Evolutionary conservation across 2,888 invertebrate species (phyloP).

Genomic region (Pristionchus exspectatus): DNA sequence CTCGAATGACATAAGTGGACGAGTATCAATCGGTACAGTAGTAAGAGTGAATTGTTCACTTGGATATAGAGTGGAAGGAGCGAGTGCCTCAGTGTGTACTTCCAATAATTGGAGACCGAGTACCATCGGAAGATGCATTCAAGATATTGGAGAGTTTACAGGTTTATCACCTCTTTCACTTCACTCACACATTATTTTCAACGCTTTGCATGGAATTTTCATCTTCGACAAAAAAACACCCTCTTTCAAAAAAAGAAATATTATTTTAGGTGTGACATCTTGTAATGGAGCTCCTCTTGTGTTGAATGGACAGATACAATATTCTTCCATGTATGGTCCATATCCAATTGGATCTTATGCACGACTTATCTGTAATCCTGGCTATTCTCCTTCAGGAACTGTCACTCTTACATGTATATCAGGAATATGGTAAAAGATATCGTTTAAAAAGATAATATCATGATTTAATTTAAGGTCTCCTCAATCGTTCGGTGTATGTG

Average conservation of each 20-base stretch:
- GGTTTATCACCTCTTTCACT: not conserved
- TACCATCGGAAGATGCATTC: slow-evolving; percentile 7
- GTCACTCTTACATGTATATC: slow-evolving; percentile 26
- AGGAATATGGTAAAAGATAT: slow-evolving; percentile 14
- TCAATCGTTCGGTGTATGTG: slow-evolving; percentile 26
- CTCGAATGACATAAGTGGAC: not conserved
- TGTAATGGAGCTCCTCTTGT: slow-evolving; percentile 27
- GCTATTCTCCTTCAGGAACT: not conserved
- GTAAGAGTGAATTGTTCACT: slow-evolving; percentile 44
- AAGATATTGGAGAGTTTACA: slow-evolving; percentile 44
- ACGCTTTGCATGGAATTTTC: not conserved
- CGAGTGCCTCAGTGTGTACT: slow-evolving; percentile 41
- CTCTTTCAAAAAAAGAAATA: not conserved
- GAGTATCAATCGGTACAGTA: slow-evolving; percentile 30
- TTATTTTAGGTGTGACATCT: not conserved
- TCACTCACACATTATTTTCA: not conserved
- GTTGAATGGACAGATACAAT: not conserved
- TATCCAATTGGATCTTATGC: slow-evolving; percentile 25
- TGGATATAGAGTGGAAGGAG: slow-evolving; percentile 39
- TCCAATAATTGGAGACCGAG: slow-evolving; percentile 21
- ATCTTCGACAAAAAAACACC: not conserved
- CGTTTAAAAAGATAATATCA: not conserved
- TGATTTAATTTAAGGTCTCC: slow-evolving; percentile 27
- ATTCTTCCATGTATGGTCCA: slow-evolving; percentile 29
- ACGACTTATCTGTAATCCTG: slow-evolving; percentile 11